A percentile compares a stretch with the other conserved stretches of the same genome.
phyloP scores from a whole-genome alignment of 2,888 invertebrate genomes.

The Nebria brevicollis region DNA sequence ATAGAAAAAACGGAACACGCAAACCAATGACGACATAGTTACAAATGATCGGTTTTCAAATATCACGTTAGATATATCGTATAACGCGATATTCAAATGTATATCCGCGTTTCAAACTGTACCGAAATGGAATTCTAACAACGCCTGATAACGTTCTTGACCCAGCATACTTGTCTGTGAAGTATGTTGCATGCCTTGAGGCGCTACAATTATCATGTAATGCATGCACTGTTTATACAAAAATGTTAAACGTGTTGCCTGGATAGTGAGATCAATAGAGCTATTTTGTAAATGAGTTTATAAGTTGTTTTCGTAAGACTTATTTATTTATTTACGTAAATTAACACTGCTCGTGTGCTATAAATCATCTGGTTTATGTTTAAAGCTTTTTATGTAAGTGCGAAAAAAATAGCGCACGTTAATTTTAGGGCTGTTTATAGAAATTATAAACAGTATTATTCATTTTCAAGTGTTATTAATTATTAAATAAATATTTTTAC shows the following conservation, averaged over 20 bases:
- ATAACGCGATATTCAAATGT: slow-evolving; percentile 32
- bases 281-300: background rate
- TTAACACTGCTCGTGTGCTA: too few relatives aligned
- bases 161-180: background rate
- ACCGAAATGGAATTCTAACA: slow-evolving; percentile 14
- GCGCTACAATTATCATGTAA: background rate
- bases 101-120: background rate
- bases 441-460: too few relatives aligned
- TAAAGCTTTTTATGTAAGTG: too few relatives aligned
- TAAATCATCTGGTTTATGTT: too few relatives aligned
- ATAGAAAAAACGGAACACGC: background rate
- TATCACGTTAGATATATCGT: slow-evolving; percentile 18
- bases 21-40: slow-evolving; percentile 4
- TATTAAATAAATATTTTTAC: background rate
- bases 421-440: too few relatives aligned
- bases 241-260: background rate
- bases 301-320: background rate
- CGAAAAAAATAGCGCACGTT: too few relatives aligned
- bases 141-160: slow-evolving; percentile 22
- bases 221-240: slow-evolving; percentile 4
- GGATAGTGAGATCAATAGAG: background rate
- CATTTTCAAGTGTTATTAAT: background rate
- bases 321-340: too few relatives aligned
- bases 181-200: slow-evolving; percentile 19
- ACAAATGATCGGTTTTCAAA: slow-evolving; percentile 1